These are phyloP conservation scores for Antedon bifida DNA, from an alignment of 35 echinoderm and acorn worm genomes.

Conservation along the genomic window DNA sequence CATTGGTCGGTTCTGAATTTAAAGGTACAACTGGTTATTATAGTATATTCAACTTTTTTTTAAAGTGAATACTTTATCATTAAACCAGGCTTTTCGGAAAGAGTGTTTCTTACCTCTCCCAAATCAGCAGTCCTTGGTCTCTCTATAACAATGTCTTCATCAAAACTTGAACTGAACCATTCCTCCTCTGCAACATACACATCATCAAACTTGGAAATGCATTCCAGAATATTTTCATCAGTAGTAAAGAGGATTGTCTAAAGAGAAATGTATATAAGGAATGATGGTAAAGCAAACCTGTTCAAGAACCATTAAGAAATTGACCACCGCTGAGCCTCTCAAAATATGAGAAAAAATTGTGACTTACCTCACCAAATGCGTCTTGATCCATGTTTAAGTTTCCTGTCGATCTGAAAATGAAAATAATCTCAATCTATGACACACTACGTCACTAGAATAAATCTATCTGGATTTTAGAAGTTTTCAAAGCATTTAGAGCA, in stretches of 20 bases:
- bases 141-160: constrained; percentile 49
- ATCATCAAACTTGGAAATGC: constrained; percentile 80
- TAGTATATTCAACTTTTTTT: not conserved
- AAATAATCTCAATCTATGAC: constrained; percentile 16
- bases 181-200: constrained; percentile 52
- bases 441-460: not conserved
- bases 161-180: constrained; percentile 82
- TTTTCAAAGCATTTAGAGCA: no score
- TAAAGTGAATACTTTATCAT: no score
- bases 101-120: constrained; percentile 59
- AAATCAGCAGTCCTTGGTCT: constrained; percentile 73
- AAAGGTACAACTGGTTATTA: no score
- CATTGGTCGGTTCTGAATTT: constrained; percentile 54
- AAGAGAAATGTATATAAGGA: constrained; percentile 2
- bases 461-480: no score
- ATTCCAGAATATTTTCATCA: constrained; percentile 82
- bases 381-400: constrained; percentile 43
- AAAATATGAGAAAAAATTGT: not conserved
- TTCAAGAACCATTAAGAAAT: not conserved
- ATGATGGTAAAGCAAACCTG: no score
- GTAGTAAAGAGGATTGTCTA: constrained; percentile 92
- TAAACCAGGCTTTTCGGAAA: not conserved
- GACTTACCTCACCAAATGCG: constrained; percentile 86
- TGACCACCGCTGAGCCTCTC: no score
- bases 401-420: constrained; percentile 51